Base-by-base conservation (phyloP, 2,797 vertebrate species). In the Otolemur crassicaudatus region DNA sequence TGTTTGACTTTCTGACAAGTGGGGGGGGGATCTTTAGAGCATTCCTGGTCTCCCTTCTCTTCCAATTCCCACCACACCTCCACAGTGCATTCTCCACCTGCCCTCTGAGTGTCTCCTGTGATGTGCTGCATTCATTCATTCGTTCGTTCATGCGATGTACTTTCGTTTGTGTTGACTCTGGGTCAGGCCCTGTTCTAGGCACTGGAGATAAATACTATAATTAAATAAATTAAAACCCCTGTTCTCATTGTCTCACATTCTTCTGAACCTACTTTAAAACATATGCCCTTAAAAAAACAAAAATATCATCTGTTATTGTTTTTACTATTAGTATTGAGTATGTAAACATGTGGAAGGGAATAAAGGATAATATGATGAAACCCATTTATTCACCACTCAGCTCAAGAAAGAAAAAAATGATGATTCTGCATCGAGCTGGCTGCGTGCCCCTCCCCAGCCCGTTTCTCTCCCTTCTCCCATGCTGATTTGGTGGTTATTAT, bases 301-400 rank as follows among this genome's bases (percentile, higher is more conserved):
- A 25, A 20, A 46, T 31, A 81, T 19, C 40, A 17, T 49, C 67
- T 25, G 10, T 43, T n/a, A 73, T 63, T 86, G 23, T 84, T 46
- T 70, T 75, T 69, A 34, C 25, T n/a, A 34, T 56, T 40, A 53
- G 40, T 49, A 34, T 4, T 63, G 2, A 90, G 49, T 63, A 75
- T 63, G 83, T 75, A 10, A 65, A 89, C 13, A 79, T 12, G 70
- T 43, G 40, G 65, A 84, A 65, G 29, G 20, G 86, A 96, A 80
- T 56, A 70, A 88, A 82, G 13, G 40, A 53, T 85, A 70, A 31
- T 19, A 6, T 31, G 34, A 58, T 56, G 60, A 80, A 63, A 11
- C 23, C 34, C 27, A 80, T 31, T 43, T 58, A 83, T 53, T 95
- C 53, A 75, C 60, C 23, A 75, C 14, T 87, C 31, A 46, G 43